Evolutionary conservation across 2,888 invertebrate genomes (phyloP), one percentile per base, ranked within the genome.

Genomic region (Cephalotes varians): DNA sequence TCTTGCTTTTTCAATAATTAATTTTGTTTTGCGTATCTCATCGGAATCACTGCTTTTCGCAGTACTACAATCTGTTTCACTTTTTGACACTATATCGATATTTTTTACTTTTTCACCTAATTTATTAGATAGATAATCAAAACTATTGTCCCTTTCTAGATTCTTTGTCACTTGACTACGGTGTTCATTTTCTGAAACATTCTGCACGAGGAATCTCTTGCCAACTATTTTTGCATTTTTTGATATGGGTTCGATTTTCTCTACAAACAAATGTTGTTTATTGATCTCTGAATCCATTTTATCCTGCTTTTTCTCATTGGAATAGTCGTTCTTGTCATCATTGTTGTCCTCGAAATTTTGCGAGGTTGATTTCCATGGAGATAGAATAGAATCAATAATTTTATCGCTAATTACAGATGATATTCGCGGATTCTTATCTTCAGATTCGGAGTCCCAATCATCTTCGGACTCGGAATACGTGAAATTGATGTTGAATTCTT

Each of bases 401-500:
- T 72, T 85, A 37, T 67, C 76, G 12, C 65, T 54, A 0, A 82
- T 34, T n/a, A 72, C 37, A 7, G 83, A 84, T 37, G 85, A 88
- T 82, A 82, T 88, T 62, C 85, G 82, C 0, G 25, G 54, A 72
- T 86, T 87, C 49, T 89, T 87, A 37, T 90, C 91, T 10, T 91
- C 91, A 21, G 91, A 91, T 21, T 91, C 93, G 12, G 91, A 92
- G 5, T 92, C 93, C 87, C 90, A 92, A 0, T 93, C 93, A 12
- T 94, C 93, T 1, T 93, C 94, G 4, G 92, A 93, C 3, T 86
- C 91, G 1, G 91, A 91, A 60, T 93, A 94, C 5, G 91, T 92
- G 76, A 95, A 94, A 28, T 94, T 95, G 6, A 95, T 94, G 83
- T 95, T 95, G 12, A 94, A 93, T 28, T 95, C 95, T 77, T 94